Conservation (phyloP, 1,140 invertebrate species). For the Lasaia peninsularis region DNA sequence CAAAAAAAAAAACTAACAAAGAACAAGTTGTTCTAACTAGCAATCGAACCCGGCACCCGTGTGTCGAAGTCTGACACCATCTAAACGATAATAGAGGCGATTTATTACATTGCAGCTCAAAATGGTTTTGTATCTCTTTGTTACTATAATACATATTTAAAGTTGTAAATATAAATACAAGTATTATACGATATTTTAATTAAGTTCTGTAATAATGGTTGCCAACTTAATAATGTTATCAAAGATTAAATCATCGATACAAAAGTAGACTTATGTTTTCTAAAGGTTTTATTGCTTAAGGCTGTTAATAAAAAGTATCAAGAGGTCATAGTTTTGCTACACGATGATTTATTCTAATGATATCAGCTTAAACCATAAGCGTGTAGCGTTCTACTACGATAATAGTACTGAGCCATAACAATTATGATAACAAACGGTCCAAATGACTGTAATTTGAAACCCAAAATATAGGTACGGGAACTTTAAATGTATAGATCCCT, state of each 20-base stretch:
- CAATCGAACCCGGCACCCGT: no score
- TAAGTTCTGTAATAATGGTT: neutral
- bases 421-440: neutral
- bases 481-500: no score
- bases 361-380: neutral
- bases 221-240: slow-evolving; percentile 8
- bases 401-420: neutral
- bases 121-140: no score
- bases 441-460: no score
- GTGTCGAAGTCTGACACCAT: no score
- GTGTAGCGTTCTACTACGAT: neutral
- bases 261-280: neutral
- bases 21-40: no score
- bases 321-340: neutral
- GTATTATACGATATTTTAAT: neutral
- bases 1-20: no score
- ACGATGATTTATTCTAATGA: slow-evolving; percentile 7
- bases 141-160: no score
- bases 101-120: no score
- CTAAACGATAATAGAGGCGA: no score
- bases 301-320: slow-evolving; percentile 3
- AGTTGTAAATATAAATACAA: no score
- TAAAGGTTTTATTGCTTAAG: neutral
- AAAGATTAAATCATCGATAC: neutral
- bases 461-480: no score